A percentile compares a stretch with the other conserved stretches of the same genome.
These are phyloP conservation scores for Nomada ferruginata DNA, from an alignment of 2,888 invertebrate species.

Conservation along the genomic window DNA sequence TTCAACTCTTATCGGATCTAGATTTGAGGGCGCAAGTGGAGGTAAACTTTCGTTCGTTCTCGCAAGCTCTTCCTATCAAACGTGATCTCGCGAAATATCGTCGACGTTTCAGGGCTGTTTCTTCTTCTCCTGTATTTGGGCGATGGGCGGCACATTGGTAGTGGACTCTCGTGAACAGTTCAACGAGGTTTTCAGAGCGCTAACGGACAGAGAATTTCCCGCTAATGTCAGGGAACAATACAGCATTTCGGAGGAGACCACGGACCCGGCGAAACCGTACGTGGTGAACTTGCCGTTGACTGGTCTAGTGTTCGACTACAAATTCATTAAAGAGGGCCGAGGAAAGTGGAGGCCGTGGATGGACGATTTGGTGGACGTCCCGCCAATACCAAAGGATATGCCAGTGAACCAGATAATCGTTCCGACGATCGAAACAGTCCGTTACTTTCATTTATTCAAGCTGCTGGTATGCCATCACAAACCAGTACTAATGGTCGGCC, in stretches of 20 bases:
- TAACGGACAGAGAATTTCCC: conserved; percentile 93
- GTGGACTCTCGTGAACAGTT: conserved; percentile 90
- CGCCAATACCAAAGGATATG: conserved; percentile 93
- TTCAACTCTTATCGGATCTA: conserved; percentile 90
- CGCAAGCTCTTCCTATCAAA: background rate
- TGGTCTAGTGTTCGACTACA: conserved; percentile 94
- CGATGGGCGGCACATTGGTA: conserved; percentile 93
- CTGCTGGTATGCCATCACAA: conserved; percentile 92
- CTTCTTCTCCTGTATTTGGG: conserved; percentile 97
- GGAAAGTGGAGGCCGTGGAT: conserved; percentile 97
- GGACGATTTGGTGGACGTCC: conserved; percentile 90
- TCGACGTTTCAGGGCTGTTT: conserved; percentile 90
- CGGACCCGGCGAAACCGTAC: conserved; percentile 88
- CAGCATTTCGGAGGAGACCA: conserved; percentile 85
- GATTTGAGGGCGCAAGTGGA: conserved; percentile 94
- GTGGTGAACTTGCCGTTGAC: conserved; percentile 92
- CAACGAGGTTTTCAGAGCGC: conserved; percentile 89
- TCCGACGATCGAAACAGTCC: conserved; percentile 94
- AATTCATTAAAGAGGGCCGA: conserved; percentile 95
- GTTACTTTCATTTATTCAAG: conserved; percentile 92
- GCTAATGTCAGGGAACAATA: conserved; percentile 86
- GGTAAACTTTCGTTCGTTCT: conserved; percentile 81
- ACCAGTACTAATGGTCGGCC: conserved; percentile 94
- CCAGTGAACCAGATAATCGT: conserved; percentile 97
- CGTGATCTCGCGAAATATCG: background rate